These are phyloP conservation scores for Chrysolina oricalcia DNA, from an alignment of 2,888 invertebrate species.

Conservation along the genomic window DNA sequence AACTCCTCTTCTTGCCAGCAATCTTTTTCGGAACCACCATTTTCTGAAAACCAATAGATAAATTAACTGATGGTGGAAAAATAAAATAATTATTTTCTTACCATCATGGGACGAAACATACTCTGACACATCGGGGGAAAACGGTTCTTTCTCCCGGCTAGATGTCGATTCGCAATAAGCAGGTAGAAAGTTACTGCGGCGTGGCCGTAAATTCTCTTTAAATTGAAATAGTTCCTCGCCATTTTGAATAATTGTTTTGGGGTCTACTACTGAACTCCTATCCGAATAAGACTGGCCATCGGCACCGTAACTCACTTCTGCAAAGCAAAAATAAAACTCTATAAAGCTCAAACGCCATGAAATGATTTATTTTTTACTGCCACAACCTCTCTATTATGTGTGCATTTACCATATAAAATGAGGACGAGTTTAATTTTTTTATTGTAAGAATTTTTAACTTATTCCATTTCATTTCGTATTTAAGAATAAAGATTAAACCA, in stretches of 20 bases:
- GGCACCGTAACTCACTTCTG: constrained; percentile 27
- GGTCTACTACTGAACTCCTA: constrained; percentile 27
- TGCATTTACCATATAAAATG: constrained; percentile 9
- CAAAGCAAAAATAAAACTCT: constrained; percentile 27
- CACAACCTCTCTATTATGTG: too few relatives aligned
- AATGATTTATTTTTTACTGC: constrained; percentile 13
- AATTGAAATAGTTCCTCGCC: constrained; percentile 28
- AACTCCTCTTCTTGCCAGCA: constrained; percentile 16
- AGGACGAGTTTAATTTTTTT: too few relatives aligned
- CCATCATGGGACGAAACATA: constrained; percentile 27
- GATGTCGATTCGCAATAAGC: constrained; percentile 17
- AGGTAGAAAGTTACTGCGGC: constrained; percentile 29
- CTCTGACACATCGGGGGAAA: constrained; percentile 34
- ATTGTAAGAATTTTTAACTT: too few relatives aligned
- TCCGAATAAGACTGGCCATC: constrained; percentile 21
- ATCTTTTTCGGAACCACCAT: constrained; percentile 26
- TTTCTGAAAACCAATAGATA: constrained; percentile 27
- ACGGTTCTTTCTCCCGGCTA: constrained; percentile 29
- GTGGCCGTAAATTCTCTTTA: constrained; percentile 26
- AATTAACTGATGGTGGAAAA: constrained; percentile 17
- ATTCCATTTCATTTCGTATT: background rate
- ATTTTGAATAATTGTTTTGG: constrained; percentile 25
- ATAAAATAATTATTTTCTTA: constrained; percentile 28
- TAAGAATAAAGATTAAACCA: background rate
- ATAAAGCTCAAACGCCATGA: too few relatives aligned